Evolutionary conservation across 2,113 vertebrate genomes (phyloP).

Genomic region (Myocastor coypus): DNA sequence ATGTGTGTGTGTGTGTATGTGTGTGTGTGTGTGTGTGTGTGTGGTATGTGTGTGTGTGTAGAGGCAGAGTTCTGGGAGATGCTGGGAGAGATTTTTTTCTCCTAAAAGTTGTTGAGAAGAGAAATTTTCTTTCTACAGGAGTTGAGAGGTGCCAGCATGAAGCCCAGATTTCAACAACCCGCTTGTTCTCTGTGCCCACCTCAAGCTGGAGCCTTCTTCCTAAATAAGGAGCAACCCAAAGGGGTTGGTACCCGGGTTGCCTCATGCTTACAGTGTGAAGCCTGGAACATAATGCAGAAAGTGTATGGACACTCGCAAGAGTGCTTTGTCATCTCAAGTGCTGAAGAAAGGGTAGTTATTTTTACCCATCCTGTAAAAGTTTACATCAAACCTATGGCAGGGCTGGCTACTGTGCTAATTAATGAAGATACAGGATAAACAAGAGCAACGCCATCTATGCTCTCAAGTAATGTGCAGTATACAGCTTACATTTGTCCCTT

Average conservation of each 20-base stretch:
- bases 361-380: neutral
- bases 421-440: neutral
- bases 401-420: neutral
- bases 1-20: neutral
- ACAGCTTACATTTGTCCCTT: neutral
- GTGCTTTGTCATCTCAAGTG: neutral
- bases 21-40: too few species aligned
- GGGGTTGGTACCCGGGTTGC: neutral
- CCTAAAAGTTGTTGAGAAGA: neutral
- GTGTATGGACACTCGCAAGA: neutral
- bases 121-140: neutral
- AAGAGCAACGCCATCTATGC: neutral
- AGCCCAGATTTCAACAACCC: neutral
- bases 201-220: neutral
- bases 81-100: neutral
- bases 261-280: neutral
- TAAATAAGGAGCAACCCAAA: too few species aligned
- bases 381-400: neutral
- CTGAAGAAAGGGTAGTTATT: conserved; percentile 19
- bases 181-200: neutral
- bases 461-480: neutral
- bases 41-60: neutral
- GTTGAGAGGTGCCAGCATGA: neutral
- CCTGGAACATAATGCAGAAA: neutral
- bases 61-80: neutral